These are phyloP conservation scores for Caerostris extrusa DNA, from an alignment of 1,140 invertebrate genomes.

Conservation along the genomic window DNA sequence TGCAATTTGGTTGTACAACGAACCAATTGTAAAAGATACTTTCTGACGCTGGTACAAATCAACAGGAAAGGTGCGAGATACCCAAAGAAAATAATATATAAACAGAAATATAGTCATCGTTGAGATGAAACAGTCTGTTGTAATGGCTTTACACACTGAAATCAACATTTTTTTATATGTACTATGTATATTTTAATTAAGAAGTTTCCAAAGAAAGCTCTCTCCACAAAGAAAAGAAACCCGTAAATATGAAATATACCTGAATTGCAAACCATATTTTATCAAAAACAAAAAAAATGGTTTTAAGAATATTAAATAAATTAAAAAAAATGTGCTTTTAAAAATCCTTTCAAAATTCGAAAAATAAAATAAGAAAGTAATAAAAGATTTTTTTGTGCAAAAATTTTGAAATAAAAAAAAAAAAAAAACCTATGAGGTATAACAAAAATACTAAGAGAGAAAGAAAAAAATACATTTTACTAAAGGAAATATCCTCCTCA, in stretches of 20 bases:
- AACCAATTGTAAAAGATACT: not conserved
- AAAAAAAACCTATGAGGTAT: not conserved
- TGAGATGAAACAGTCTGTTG: not conserved
- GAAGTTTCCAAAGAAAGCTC: not conserved
- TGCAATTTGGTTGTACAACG: not conserved
- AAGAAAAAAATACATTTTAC: not conserved
- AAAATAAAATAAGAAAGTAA: not conserved
- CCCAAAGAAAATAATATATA: not conserved
- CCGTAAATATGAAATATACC: slow-evolving; percentile 2
- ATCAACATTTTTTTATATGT: not conserved
- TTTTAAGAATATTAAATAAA: not conserved
- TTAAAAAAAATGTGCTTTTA: not conserved
- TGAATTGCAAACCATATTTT: not conserved
- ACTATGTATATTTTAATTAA: not conserved
- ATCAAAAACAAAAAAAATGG: not conserved
- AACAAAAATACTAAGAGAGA: not conserved
- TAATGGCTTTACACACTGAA: not conserved
- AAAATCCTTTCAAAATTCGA: not conserved
- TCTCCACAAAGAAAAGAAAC: not conserved
- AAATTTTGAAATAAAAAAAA: not conserved
- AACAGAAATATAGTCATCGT: not conserved
- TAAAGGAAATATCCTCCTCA: too few species aligned
- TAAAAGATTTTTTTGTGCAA: not conserved
- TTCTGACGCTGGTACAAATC: not conserved
- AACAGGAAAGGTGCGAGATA: not conserved